Conservation (phyloP, 2,888 invertebrate species). For the Eilema depressum region DNA sequence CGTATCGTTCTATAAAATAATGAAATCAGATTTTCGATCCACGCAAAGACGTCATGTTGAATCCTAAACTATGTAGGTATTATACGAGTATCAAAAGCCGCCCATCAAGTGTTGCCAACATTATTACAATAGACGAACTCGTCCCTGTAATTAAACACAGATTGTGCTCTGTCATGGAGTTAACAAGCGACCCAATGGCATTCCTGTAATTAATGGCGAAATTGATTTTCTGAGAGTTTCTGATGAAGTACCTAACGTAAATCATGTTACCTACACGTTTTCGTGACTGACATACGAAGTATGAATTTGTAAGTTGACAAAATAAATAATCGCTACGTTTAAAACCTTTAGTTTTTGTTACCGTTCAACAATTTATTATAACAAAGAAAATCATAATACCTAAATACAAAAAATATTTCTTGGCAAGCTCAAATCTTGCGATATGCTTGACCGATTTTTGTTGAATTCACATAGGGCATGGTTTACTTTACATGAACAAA, state of each 20-base stretch:
- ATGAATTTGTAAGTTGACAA: too few species aligned
- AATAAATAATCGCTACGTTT: too few species aligned
- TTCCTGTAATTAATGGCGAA: conserved; percentile 60
- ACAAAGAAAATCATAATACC: too few species aligned
- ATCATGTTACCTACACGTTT: background rate
- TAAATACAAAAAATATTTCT: too few species aligned
- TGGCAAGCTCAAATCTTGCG: too few species aligned
- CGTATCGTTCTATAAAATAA: background rate
- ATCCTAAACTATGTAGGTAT: conserved; percentile 9
- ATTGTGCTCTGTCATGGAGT: conserved; percentile 53
- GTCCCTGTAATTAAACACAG: conserved; percentile 55
- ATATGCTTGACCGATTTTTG: too few species aligned
- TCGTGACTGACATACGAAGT: too few species aligned
- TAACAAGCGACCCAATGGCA: conserved; percentile 57
- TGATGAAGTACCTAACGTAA: conserved; percentile 4
- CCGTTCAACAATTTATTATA: too few species aligned
- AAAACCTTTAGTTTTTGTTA: too few species aligned
- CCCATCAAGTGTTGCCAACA: conserved; percentile 32
- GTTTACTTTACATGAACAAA: too few species aligned
- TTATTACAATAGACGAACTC: conserved; percentile 41
- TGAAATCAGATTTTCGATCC: background rate
- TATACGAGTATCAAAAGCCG: conserved; percentile 12
- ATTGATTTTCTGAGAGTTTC: conserved; percentile 51
- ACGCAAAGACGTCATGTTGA: background rate
- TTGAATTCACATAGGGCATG: too few species aligned